A percentile compares a stretch with the other conserved stretches of the same genome.
phyloP scores from a whole-genome alignment of 1,140 invertebrate genomes.

The Drosophila bipectinata region DNA sequence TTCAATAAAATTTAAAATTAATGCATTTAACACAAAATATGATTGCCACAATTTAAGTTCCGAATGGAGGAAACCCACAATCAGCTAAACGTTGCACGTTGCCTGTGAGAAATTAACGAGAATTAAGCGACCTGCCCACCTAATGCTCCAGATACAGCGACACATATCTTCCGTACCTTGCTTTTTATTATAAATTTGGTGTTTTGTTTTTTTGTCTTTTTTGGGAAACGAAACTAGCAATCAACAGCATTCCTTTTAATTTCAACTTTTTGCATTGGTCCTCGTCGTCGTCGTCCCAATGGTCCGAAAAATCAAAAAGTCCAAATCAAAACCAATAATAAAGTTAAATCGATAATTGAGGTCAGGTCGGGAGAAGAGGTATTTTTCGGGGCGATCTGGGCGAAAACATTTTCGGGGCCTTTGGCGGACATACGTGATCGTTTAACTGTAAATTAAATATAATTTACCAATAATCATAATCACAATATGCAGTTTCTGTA shows the following conservation, averaged over 20 bases:
- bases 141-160: constrained; percentile 54
- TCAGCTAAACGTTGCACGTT: constrained; percentile 80
- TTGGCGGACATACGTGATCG: constrained; percentile 79
- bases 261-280: constrained; percentile 60
- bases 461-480: constrained; percentile 84
- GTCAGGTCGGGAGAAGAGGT: constrained; percentile 58
- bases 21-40: constrained; percentile 71
- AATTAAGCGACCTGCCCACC: constrained; percentile 73
- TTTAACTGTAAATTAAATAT: constrained; percentile 84
- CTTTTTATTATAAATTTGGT: constrained; percentile 8
- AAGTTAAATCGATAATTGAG: constrained; percentile 84
- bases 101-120: constrained; percentile 73
- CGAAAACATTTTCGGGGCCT: constrained; percentile 33
- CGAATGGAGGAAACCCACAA: constrained; percentile 56
- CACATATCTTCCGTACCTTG: constrained; percentile 28
- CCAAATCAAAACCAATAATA: constrained; percentile 84
- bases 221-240: constrained; percentile 47
- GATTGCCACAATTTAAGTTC: constrained; percentile 68
- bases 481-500: constrained; percentile 69
- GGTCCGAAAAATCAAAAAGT: constrained; percentile 62
- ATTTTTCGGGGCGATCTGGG: constrained; percentile 29
- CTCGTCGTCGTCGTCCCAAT: background rate
- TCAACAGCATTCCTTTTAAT: constrained; percentile 83
- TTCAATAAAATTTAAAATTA: constrained; percentile 48
- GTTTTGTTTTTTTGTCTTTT: constrained; percentile 2